Base-by-base conservation (phyloP, 1,140 invertebrate species). In the Caerostris darwini region DNA sequence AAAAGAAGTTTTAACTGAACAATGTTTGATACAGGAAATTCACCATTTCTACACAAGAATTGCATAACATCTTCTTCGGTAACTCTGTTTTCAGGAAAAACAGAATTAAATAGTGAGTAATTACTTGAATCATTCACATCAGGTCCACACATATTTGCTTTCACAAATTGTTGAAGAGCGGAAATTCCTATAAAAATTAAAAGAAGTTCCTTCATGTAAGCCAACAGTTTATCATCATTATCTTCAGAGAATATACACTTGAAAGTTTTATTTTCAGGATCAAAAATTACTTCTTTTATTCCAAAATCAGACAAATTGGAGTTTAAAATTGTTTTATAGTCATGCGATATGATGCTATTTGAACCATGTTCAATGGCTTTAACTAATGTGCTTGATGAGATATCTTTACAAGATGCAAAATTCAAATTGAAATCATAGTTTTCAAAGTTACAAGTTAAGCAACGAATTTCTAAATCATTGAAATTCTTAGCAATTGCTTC, bases 131-230 rank as follows among this genome's bases (percentile, higher is more conserved):
- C n/a, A 2, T 17, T 53, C 14, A 96, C 95, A 58, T 96, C 95
- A n/a, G 98, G 97, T 10, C 98, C 97, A 92, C 97, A 97, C 97
- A 98, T 98, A 96, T 99, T 99, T 64, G 96, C 96, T 96, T 98
- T 97, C 93, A 98, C 97, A 96, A 98, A 99, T 67, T 97, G 96
- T 89, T 98, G 96, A 14, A 98, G 96, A 93, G 97, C 97, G 17
- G 97, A 96, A 81, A 97, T 96, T 19, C 97, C 97, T 94, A 96
- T 94, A 67, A 95, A 95, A 14, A 97, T 94, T 19, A 96, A 81
- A 88, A 96, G 92, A 88, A 96, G 88, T 77, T 95, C 83, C 58
- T 59, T 85, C 5, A n/a, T 6, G n/a, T 85, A 85, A 14, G 3
- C 3, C 1, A 14, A 3, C 3, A 85, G 82, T 8, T n/a, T n/a